Evolutionary conservation across 2,113 vertebrate genomes (phyloP).

Genomic region (Raja brachyura): DNA sequence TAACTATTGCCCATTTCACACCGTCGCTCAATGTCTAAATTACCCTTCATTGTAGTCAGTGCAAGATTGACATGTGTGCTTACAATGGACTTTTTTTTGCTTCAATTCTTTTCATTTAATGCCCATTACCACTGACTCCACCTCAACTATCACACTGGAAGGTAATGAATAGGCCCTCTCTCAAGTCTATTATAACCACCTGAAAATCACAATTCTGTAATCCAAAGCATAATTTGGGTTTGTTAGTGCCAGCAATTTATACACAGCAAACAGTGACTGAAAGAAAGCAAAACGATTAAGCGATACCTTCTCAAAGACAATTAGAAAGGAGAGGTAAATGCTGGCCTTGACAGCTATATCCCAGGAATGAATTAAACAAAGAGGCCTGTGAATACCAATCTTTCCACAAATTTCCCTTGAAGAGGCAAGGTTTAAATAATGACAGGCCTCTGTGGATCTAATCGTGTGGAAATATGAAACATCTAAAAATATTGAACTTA

Average conservation of each 20-base stretch:
- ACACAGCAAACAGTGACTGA: constrained; percentile 5
- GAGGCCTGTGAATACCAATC: background rate
- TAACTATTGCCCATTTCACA: background rate
- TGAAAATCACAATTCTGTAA: background rate
- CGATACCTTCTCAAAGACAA: no score
- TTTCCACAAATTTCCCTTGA: background rate
- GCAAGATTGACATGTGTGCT: background rate
- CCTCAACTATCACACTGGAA: background rate
- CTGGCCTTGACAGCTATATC: no score
- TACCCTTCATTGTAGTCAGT: background rate
- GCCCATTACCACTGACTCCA: background rate
- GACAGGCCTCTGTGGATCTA: background rate
- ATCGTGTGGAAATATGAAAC: background rate
- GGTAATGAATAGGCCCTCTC: background rate
- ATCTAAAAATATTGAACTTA: background rate
- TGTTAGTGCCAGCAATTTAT: background rate
- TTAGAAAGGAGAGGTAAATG: no score
- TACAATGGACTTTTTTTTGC: background rate
- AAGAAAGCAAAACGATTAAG: background rate
- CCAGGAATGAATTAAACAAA: background rate
- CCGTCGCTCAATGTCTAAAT: background rate
- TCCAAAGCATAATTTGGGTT: background rate
- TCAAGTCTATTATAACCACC: background rate
- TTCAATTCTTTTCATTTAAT: background rate
- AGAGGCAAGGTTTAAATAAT: background rate